Percentiles rank a stretch among this genome's conserved stretches.
These are phyloP conservation scores for Sebastes trivittatus DNA, from an alignment of 2,797 vertebrate species.

Conservation along the genomic window DNA sequence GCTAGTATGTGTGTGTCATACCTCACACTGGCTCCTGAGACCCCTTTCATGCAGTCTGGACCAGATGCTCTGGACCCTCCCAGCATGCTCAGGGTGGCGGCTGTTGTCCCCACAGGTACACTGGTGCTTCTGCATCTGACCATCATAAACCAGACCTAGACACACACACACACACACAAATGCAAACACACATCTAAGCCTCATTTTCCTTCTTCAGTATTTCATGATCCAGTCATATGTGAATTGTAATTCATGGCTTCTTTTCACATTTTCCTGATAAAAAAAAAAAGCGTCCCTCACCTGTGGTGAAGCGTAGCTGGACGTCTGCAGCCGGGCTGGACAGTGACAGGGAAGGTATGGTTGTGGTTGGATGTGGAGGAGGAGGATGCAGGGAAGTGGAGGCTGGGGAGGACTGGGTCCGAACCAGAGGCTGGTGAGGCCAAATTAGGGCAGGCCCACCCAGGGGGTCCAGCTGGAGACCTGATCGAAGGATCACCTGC, in stretches of 20 bases:
- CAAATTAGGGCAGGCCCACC: slow-evolving; percentile 83
- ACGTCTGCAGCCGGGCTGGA: slow-evolving; percentile 75
- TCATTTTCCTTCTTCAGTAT: background rate
- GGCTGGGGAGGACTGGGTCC: slow-evolving; percentile 88
- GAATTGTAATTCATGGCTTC: background rate
- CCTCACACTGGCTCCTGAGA: slow-evolving; percentile 89
- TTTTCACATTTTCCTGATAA: background rate
- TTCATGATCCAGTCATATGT: background rate
- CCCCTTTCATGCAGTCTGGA: slow-evolving; percentile 90
- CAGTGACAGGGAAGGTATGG: slow-evolving; percentile 60
- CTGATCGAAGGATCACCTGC: slow-evolving; percentile 87
- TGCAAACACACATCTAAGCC: background rate
- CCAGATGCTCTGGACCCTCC: slow-evolving; percentile 93
- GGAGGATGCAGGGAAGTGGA: slow-evolving; percentile 70
- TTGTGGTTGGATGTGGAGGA: slow-evolving; percentile 69
- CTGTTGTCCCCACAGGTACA: slow-evolving; percentile 91
- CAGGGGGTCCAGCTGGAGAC: slow-evolving; percentile 85
- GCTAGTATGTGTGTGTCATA: slow-evolving; percentile 49
- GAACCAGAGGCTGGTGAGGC: slow-evolving; percentile 85
- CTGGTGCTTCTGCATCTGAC: slow-evolving; percentile 91
- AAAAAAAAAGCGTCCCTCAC: slow-evolving; percentile 61
- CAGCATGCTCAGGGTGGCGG: slow-evolving; percentile 88
- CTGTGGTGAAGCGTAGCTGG: slow-evolving; percentile 88
- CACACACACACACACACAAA: background rate
- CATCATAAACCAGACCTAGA: slow-evolving; percentile 91